These are phyloP conservation scores for Sialis fuliginosa DNA, from an alignment of 2,888 invertebrate species.

Conservation along the genomic window DNA sequence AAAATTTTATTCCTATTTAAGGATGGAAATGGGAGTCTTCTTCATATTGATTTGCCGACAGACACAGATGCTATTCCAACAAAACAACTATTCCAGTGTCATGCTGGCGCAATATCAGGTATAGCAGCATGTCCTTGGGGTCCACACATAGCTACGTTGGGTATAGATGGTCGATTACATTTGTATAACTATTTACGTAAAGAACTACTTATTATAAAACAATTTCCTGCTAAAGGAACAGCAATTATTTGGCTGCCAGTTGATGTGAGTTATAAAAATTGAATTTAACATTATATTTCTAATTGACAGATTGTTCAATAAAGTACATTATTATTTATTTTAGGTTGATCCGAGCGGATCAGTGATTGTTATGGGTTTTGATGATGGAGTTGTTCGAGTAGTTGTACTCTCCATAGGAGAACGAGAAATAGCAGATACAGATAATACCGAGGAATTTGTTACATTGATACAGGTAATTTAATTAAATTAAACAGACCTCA, in stretches of 20 bases:
- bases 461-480: slow-evolving; percentile 16
- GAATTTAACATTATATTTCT: slow-evolving; percentile 3
- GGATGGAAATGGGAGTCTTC: slow-evolving; percentile 77
- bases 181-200: slow-evolving; percentile 50
- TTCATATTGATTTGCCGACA: slow-evolving; percentile 48
- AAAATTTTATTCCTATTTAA: slow-evolving; percentile 18
- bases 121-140: slow-evolving; percentile 51
- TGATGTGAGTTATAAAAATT: slow-evolving; percentile 26
- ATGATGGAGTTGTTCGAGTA: slow-evolving; percentile 51
- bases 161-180: slow-evolving; percentile 53
- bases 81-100: slow-evolving; percentile 40
- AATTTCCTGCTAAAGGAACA: slow-evolving; percentile 31
- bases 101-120: slow-evolving; percentile 56
- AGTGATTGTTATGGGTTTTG: slow-evolving; percentile 48
- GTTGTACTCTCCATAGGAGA: slow-evolving; percentile 14
- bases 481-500: background rate
- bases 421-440: slow-evolving; percentile 7
- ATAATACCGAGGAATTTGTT: slow-evolving; percentile 11
- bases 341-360: slow-evolving; percentile 45
- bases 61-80: slow-evolving; percentile 26
- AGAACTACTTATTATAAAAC: slow-evolving; percentile 37
- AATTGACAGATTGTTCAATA: background rate
- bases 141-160: slow-evolving; percentile 52
- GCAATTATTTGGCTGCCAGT: slow-evolving; percentile 53
- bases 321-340: slow-evolving; percentile 6